phyloP scores from a whole-genome alignment of 2,113 vertebrate genomes.

The Labeo rohita region DNA sequence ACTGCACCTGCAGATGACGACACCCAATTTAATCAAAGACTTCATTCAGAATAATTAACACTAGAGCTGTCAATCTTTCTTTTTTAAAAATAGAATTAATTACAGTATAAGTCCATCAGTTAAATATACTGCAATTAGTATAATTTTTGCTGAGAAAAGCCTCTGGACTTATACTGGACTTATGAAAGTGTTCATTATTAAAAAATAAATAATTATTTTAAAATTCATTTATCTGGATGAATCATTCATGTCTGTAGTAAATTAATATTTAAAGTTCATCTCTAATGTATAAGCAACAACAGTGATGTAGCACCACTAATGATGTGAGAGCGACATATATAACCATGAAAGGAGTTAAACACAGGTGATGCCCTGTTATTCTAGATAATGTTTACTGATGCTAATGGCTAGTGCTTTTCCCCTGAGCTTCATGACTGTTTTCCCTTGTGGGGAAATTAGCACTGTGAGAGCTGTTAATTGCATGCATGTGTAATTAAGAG shows the following conservation, averaged over 20 bases:
- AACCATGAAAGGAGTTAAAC: constrained; percentile 21
- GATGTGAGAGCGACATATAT: not conserved
- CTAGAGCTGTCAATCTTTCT: not conserved
- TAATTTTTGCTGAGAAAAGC: not conserved
- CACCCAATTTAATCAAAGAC: not conserved
- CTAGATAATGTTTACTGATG: constrained; percentile 17
- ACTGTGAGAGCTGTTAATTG: constrained; percentile 36
- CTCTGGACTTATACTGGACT: not conserved
- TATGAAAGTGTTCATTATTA: not conserved
- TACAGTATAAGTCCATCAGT: not conserved
- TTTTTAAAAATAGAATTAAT: not conserved
- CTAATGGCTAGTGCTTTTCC: constrained; percentile 27
- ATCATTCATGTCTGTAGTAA: not conserved
- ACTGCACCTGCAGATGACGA: constrained; percentile 79
- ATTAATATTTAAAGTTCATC: not conserved
- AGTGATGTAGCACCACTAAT: not conserved
- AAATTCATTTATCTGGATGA: not conserved
- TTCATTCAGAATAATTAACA: constrained; percentile 13
- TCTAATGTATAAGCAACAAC: not conserved
- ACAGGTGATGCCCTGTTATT: constrained; percentile 14
- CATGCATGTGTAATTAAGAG: constrained; percentile 36
- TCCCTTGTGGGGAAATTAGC: constrained; percentile 26
- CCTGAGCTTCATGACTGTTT: constrained; percentile 14
- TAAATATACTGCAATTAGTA: not conserved
- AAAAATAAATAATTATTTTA: not conserved